These are phyloP conservation scores for Bruchidius siliquastri DNA, from an alignment of 2,888 invertebrate species.

Conservation along the genomic window DNA sequence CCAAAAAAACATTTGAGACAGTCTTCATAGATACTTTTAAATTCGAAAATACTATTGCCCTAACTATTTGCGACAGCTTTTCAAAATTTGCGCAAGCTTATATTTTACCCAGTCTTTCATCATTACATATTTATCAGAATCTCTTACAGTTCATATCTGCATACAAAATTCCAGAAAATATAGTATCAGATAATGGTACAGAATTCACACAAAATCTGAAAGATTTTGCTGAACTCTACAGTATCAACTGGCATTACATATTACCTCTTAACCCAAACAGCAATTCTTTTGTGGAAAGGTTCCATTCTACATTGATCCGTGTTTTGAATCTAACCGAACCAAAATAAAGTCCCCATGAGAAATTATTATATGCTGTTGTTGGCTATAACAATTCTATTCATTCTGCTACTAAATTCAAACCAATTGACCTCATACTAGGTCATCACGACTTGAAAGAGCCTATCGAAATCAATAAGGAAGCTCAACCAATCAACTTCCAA, in stretches of 20 bases:
- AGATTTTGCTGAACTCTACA: conserved; percentile 13
- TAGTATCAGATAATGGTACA: conserved; percentile 11
- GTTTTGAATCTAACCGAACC: background rate
- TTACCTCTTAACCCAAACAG: conserved; percentile 13
- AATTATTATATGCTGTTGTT: conserved; percentile 10
- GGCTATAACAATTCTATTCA: conserved; percentile 14
- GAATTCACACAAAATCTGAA: conserved; percentile 4
- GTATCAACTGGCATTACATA: conserved; percentile 14
- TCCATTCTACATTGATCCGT: conserved; percentile 10
- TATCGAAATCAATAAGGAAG: conserved; percentile 7
- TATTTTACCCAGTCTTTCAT: background rate
- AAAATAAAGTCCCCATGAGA: background rate
- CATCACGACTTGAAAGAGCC: conserved; percentile 7
- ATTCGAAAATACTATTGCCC: conserved; percentile 3
- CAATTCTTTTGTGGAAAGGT: conserved; percentile 12
- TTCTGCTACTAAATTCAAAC: conserved; percentile 7
- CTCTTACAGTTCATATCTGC: conserved; percentile 7
- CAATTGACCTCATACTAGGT: conserved; percentile 11
- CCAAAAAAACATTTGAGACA: conserved; percentile 21
- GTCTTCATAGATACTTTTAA: conserved; percentile 17
- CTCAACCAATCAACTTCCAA: conserved; percentile 8
- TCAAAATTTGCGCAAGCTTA: conserved; percentile 6
- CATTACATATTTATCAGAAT: conserved; percentile 4
- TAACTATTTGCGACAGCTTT: conserved; percentile 6
- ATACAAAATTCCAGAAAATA: conserved; percentile 8